phyloP scores from a whole-genome alignment of 2,797 vertebrate genomes.

The Vultur gryphus region DNA sequence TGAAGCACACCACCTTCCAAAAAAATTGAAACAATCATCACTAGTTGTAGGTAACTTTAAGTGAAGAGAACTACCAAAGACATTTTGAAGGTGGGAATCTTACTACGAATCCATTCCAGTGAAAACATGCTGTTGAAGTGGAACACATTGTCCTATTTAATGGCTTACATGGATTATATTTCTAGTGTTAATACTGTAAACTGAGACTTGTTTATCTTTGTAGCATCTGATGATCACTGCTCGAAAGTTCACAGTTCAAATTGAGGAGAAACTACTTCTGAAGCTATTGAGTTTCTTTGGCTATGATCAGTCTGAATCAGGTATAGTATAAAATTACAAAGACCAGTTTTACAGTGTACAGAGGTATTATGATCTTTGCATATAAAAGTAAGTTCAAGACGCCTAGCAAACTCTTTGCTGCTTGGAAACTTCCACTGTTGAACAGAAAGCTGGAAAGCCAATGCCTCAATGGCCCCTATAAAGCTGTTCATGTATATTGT shows the following conservation, averaged over 20 bases:
- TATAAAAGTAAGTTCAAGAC: neutral
- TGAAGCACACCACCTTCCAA: neutral
- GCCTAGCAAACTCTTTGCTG: neutral
- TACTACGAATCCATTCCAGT: neutral
- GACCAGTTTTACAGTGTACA: neutral
- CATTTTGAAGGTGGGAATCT: neutral
- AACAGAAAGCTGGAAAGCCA: neutral
- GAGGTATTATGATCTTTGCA: neutral
- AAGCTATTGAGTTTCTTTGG: conserved; percentile 94
- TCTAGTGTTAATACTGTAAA: conserved; percentile 13
- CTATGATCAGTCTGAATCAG: conserved; percentile 86
- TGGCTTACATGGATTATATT: neutral
- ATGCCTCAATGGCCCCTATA: neutral
- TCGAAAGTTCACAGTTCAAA: conserved; percentile 89
- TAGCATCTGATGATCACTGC: conserved; percentile 97
- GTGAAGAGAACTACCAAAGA: neutral
- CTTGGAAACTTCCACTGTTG: neutral
- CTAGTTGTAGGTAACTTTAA: neutral
- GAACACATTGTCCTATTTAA: neutral
- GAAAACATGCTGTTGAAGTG: neutral
- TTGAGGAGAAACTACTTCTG: conserved; percentile 94
- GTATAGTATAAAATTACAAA: conserved; percentile 60
- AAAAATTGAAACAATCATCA: neutral
- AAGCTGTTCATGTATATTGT: neutral
- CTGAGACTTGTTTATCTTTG: conserved; percentile 25